Evolutionary conservation across 2,888 invertebrate genomes (phyloP), one percentile per base, ranked within the genome.

Genomic region (Bibio marci): DNA sequence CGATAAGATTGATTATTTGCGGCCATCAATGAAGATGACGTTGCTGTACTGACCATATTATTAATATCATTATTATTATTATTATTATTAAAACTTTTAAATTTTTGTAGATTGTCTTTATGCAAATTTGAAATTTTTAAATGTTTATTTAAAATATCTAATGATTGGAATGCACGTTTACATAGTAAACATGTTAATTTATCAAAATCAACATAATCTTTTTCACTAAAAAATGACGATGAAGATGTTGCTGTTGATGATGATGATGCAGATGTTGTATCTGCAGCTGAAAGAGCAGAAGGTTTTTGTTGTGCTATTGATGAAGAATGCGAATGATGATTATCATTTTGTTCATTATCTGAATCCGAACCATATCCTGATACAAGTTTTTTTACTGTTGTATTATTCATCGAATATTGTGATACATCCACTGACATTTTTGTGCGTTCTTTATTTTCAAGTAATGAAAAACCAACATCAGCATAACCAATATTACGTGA

Each of bases 181-280:
- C 98, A 98, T 11, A 98, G 66, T 17, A 95, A 66, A 55, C 98
- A 98, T 0, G 92, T 88, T 34, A 94, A 63, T 58, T 90, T 94
- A 1, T 68, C 67, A 73, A 85, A 88, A 61, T 97, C 95, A 5
- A 88, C 73, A 35, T 77, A 77, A 39, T 85, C 80, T 51, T 78
- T 72, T 55, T 76, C 80, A 30, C 80, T 83, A 8, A 66, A 60
- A 22, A 6, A 6, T 6, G 8, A 22, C 8, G 22, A 22, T 22
- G 8, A 22, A 22, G 52, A 59, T 47, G 35, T 62, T 57, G 4
- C 67, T 8, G 13, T n/a, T 66, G 22, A 22, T 22, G 22, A 22
- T 43, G 76, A 78, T 33, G 60, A 57, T 46, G 61, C 64, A n/a
- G 40, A 25, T 30, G 42, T 26, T 8, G 37, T 43, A 38, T 4